Evolutionary conservation across 2,888 invertebrate species (phyloP), one percentile per base, ranked within the genome.

Genomic region (Geophilus truncorum): DNA sequence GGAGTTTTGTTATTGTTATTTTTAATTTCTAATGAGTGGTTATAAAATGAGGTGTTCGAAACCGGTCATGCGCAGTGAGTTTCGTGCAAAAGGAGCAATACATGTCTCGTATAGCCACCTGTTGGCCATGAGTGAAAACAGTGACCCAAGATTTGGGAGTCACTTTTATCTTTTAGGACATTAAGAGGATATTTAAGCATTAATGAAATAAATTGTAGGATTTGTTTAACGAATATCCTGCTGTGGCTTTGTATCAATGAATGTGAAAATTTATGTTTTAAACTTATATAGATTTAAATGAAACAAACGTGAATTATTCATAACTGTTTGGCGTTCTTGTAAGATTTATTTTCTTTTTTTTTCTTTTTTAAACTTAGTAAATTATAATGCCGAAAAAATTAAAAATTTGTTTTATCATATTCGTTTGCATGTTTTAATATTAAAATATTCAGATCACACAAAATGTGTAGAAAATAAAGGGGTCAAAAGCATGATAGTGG

Each of bases 71-170:
- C 62, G 23, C 62, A 62, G 62, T 62, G 7, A 15, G 21, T 7
- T 9, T 23, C 23, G 21, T 9, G 23, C 6, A 70, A 25, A 70
- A 28, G 25, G 25, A 28, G 12, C 70, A 23, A 25, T 28, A 25
- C 28, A 28, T 15, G 70, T 10, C 70, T 70, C n/a, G 70, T 70
- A 70, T 70, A 70, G 70, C 70, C 70, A 70, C 70, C 70, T 70
- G 70, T 70, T 70, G 70, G 28, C 70, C 70, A 70, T 70, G 25
- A 70, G 70, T 70, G 70, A 70, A 70, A 70, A 70, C 70, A n/a
- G 18, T 70, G 70, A 70, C 70, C 25, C 70, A 70, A 28, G 28
- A 25, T 28, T 70, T n/a, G 70, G 10, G 57, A 57, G 2, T n/a
- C 7, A 51, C 15, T 62, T 62, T 62, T 21, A 62, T 62, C 57